Conservation (phyloP, 2,113 vertebrate genomes). For the Struthidea cinerea region DNA sequence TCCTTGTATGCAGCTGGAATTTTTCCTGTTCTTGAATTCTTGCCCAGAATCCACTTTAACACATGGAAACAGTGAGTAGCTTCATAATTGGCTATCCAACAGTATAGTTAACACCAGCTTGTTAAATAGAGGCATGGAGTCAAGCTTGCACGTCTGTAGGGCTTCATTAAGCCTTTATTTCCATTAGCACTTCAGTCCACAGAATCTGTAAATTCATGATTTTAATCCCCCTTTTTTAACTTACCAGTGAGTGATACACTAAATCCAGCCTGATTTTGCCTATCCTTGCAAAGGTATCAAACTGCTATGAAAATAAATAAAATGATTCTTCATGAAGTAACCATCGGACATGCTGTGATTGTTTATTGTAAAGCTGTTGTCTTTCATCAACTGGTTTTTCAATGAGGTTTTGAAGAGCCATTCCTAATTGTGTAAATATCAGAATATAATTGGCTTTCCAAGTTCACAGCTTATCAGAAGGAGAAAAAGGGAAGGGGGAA, state of each 20-base stretch:
- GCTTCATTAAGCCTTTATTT: background rate
- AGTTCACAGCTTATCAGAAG: slow-evolving; percentile 64
- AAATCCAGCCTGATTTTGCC: background rate
- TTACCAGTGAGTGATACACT: background rate
- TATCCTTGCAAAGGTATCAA: background rate
- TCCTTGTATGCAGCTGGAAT: background rate
- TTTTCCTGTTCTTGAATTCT: slow-evolving; percentile 8
- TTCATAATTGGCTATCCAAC: background rate
- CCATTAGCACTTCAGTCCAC: background rate
- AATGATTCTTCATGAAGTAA: background rate
- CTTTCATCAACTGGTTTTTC: slow-evolving; percentile 35
- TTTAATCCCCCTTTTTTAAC: background rate
- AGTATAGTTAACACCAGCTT: background rate
- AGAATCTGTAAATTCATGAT: background rate
- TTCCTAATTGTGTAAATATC: slow-evolving; percentile 58
- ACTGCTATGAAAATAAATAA: background rate
- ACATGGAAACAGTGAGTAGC: background rate
- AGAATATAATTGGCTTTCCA: slow-evolving; percentile 64
- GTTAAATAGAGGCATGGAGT: background rate
- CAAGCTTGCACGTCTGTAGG: background rate
- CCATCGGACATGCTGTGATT: background rate
- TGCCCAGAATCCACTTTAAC: background rate
- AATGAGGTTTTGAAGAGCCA: slow-evolving; percentile 40
- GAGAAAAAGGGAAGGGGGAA: background rate
- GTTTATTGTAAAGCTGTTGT: slow-evolving; percentile 24